Conservation (phyloP, 2,888 invertebrate genomes). For the Chelonus formosanus region DNA sequence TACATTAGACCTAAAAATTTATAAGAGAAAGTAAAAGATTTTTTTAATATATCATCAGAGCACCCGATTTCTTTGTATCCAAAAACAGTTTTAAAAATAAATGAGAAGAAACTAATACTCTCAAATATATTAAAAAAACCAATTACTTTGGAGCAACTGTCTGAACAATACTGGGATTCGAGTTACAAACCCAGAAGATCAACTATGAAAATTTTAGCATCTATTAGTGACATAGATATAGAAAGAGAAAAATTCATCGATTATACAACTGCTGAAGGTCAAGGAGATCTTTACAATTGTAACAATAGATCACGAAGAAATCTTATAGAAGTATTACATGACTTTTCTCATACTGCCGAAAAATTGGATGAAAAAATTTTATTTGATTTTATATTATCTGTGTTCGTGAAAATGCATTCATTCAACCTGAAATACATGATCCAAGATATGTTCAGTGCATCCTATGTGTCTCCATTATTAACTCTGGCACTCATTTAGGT, state of each 20-base stretch:
- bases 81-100: constrained; percentile 69
- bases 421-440: constrained; percentile 61
- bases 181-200: constrained; percentile 84
- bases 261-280: no score
- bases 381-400: no score
- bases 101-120: constrained; percentile 75
- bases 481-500: no score
- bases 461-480: constrained; percentile 57
- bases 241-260: no score
- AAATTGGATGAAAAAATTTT: no score
- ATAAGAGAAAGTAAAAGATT: constrained; percentile 75
- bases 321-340: no score
- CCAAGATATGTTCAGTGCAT: constrained; percentile 65
- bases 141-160: constrained; percentile 76
- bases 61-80: constrained; percentile 71
- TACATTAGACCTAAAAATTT: constrained; percentile 86
- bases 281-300: no score
- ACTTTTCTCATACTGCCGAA: no score
- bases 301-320: no score
- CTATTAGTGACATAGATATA: no score
- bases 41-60: constrained; percentile 74
- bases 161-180: constrained; percentile 86
- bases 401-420: no score
- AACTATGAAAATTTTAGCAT: constrained; percentile 83
- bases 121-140: constrained; percentile 72